Evolutionary conservation across 1,140 invertebrate genomes (phyloP), one percentile per base, ranked within the genome.

Genomic region (Heliconius himera): DNA sequence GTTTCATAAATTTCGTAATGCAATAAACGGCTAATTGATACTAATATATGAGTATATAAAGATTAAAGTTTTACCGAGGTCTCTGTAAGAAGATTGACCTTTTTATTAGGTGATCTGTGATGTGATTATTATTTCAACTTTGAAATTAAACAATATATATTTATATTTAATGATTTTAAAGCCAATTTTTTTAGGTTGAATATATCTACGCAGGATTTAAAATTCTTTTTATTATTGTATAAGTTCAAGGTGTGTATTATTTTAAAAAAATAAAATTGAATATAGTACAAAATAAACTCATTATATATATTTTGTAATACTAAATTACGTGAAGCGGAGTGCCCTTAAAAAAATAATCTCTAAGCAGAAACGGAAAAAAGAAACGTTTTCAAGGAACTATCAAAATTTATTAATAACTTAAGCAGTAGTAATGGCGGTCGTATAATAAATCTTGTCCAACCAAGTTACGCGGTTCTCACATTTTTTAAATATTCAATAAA

Each of bases 1-100:
- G 36, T 16, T 76, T 70, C n/a, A 5, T 76, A 70, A 36, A 5
- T 76, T 76, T 33, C 56, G 41, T 26, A 76, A 76, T 38, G 20
- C 54, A 66, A 41, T 56, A 56, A 56, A 56, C n/a, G 9, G 54
- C 54, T 56, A 56, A 56, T 56, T 56, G 54, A 56, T 56, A 56
- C n/a, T 54, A 54, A 22, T 56, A 56, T 22, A 56, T 56, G 54
- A 22, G n/a, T 11, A 22, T 22, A 56, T 56, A 20, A 56, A 56
- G 8, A 56, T 56, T 56, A 56, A 11, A 8, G 20, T 56, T 56
- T 56, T 22, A 56, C n/a, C 54, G n/a, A 22, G 54, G 8, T 11
- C 8, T 11, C n/a, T 56, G 54, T 22, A 11, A 56, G 54, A 56
- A 56, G 20, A 3, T 56, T 56, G 54, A 56, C 54, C 54, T 56